phyloP scores from a whole-genome alignment of 2,888 invertebrate genomes.

The Pantelozetes paolii region DNA sequence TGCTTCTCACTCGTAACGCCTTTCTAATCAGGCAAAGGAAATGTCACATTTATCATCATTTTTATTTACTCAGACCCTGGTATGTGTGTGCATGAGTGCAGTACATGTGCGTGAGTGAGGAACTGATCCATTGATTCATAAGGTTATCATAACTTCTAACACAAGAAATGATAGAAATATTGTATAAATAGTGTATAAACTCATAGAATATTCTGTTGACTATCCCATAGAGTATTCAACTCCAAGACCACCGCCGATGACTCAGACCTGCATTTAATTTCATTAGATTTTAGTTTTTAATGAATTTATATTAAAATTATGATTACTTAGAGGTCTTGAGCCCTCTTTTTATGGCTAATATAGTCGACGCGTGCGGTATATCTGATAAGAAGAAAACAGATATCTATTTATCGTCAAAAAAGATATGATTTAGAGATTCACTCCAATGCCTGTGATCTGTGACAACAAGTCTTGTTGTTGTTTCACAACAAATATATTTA shows the following conservation, averaged over 20 bases:
- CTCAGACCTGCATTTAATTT: background rate
- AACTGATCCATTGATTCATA: background rate
- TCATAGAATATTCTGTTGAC: background rate
- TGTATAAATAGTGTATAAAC: background rate
- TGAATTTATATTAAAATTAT: background rate
- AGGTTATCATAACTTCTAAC: background rate
- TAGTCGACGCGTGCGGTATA: constrained; percentile 22
- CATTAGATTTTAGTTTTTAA: background rate
- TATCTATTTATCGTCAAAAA: background rate
- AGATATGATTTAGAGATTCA: background rate
- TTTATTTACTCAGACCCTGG: constrained; percentile 14
- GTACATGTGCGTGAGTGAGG: background rate
- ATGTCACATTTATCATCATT: constrained; percentile 33
- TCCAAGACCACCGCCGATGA: background rate
- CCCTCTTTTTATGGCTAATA: background rate
- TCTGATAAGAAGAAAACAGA: background rate
- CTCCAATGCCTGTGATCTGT: background rate
- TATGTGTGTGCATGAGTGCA: background rate
- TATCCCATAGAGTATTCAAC: background rate
- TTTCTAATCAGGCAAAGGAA: constrained; percentile 34
- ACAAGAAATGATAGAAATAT: too few species aligned
- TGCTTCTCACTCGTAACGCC: constrained; percentile 5
- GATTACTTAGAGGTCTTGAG: background rate
- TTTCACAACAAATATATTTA: background rate
- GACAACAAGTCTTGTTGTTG: background rate